These are phyloP conservation scores for Varanus komodoensis DNA, from an alignment of 2,113 vertebrate genomes.

Conservation along the genomic window DNA sequence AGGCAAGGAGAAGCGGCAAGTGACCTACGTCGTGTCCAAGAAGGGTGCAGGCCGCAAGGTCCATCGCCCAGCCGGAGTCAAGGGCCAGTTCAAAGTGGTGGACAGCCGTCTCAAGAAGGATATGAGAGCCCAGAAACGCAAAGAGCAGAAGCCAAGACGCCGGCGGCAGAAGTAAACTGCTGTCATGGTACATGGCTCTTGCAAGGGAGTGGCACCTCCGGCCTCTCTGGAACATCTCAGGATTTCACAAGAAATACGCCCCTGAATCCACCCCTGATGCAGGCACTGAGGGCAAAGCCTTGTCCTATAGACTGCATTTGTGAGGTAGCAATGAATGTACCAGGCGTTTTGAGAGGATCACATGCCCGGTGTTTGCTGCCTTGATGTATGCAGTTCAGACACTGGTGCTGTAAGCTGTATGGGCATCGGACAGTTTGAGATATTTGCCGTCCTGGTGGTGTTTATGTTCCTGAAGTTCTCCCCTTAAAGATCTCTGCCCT, in stretches of 20 bases:
- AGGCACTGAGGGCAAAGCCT: background rate
- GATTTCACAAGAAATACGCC: background rate
- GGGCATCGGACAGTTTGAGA: background rate
- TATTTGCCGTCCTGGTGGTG: background rate
- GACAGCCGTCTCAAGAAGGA: constrained; percentile 96
- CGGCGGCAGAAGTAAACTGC: constrained; percentile 32
- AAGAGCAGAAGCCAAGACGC: constrained; percentile 80
- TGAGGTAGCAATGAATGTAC: background rate
- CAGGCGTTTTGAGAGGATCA: background rate
- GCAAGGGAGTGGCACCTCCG: background rate
- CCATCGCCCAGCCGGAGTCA: constrained; percentile 86
- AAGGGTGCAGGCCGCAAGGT: constrained; percentile 89
- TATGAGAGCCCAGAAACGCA: constrained; percentile 83
- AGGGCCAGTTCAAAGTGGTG: constrained; percentile 93
- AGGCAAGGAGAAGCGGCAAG: constrained; percentile 92
- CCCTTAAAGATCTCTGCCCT: background rate
- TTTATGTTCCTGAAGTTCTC: background rate
- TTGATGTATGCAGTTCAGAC: background rate
- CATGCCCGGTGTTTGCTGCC: background rate
- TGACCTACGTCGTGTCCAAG: constrained; percentile 93
- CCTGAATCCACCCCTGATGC: background rate
- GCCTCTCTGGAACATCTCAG: background rate
- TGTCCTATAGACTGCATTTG: background rate
- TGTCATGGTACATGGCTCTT: too few relatives aligned
- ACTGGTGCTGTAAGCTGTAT: background rate